Evolutionary conservation across 1,140 invertebrate species (phyloP).

Genomic region (Charaxes varanes): DNA sequence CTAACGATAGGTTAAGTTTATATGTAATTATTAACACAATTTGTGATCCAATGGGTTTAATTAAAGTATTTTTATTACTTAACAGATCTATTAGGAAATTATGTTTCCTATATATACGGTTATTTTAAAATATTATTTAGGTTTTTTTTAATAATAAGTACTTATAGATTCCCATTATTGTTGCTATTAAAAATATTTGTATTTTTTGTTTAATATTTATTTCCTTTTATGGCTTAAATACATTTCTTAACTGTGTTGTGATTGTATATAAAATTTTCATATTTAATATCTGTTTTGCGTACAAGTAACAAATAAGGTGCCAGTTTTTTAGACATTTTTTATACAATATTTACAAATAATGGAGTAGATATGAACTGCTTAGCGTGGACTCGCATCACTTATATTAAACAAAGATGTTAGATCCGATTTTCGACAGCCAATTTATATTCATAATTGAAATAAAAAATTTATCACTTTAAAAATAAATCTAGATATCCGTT

Average conservation of each 20-base stretch:
- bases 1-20: background rate
- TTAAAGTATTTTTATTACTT: background rate
- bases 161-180: slow-evolving; percentile 22
- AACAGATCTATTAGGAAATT: too few species aligned
- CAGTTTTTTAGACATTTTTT: background rate
- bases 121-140: slow-evolving; percentile 4
- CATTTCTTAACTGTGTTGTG: background rate
- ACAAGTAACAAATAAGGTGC: too few species aligned
- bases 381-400: slow-evolving; percentile 46
- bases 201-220: slow-evolving; percentile 21
- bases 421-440: too few species aligned
- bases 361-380: too few species aligned
- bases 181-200: too few species aligned
- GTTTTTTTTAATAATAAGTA: slow-evolving; percentile 10
- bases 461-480: too few species aligned
- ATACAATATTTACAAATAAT: slow-evolving; percentile 5
- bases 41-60: background rate
- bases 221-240: slow-evolving; percentile 14
- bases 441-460: too few species aligned
- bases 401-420: slow-evolving; percentile 51
- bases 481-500: too few species aligned
- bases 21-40: background rate
- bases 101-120: too few species aligned
- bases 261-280: background rate
- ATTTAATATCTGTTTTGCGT: slow-evolving; percentile 3